Base-by-base conservation (phyloP, 2,888 invertebrate species). In the Dolomedes plantarius region DNA sequence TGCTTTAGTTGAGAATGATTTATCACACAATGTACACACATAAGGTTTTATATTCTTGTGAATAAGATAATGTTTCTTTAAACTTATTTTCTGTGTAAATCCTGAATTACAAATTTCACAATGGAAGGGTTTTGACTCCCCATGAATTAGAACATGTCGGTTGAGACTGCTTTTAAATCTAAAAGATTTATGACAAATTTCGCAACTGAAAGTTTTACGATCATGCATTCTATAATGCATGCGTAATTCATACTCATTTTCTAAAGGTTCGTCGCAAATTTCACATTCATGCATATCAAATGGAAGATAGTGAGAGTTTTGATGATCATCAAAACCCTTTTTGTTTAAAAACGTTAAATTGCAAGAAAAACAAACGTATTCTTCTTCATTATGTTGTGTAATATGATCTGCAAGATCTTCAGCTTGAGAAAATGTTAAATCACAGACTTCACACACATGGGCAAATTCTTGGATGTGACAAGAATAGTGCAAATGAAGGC, bases 11-110 rank as follows among this genome's bases (percentile, higher is more conserved):
- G 77, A 46, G 31, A 85, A 85, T 0, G 77, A 31, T 31, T 77
- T 85, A 1, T n/a, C 46, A 27, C 83, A 85, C 5, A 85, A 19
- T 13, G 65, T 29, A 28, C 83, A 85, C 16, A 6, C n/a, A 62
- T 77, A 85, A 0, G 83, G 83, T 56, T 78, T 85, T 5, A 85
- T 73, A 9, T 85, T 77, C 1, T 72, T 68, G 31, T 85, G 83
- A 3, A 71, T 50, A n/a, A 77, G 16, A 28, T 78, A 77, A 62
- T 85, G 83, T 32, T 85, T 85, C 19, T 73, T 77, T 1, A 85
- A 71, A 11, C 65, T 85, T 19, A 77, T 77, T 67, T 85, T 85
- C 23, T 85, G 83, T 7, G 83, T 85, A 46, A 85, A 85, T 9
- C 77, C 72, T 6, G 36, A 31, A 28, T 62, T 41, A 19, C 83